phyloP scores from a whole-genome alignment of 2,797 vertebrate species.

The Cottoperca gobio region DNA sequence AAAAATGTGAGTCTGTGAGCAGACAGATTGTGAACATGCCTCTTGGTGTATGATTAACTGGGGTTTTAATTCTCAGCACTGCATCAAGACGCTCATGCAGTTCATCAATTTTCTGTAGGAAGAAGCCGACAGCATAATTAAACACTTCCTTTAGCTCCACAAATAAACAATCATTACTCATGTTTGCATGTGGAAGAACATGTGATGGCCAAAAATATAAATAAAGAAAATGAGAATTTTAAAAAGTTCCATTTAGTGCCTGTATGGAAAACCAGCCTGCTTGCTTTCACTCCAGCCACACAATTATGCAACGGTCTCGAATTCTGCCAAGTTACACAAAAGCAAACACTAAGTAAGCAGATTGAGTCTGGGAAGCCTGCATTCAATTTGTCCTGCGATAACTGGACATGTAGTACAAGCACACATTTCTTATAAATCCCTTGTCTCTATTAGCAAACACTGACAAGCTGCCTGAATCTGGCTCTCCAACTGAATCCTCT shows the following conservation, averaged over 20 bases:
- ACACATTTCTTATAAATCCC: conserved; percentile 44
- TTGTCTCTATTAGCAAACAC: conserved; percentile 57
- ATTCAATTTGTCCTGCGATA: conserved; percentile 54
- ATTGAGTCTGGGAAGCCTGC: conserved; percentile 51
- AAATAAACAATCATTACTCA: conserved; percentile 74
- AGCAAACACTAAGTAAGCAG: conserved; percentile 64
- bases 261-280: conserved; percentile 26
- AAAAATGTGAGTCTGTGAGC: conserved; percentile 12
- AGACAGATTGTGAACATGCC: conserved; percentile 38
- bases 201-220: conserved; percentile 19
- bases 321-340: conserved; percentile 72
- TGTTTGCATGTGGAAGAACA: conserved; percentile 46
- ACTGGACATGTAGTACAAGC: conserved; percentile 50
- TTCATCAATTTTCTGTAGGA: conserved; percentile 67
- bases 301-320: conserved; percentile 40
- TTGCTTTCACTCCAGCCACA: conserved; percentile 42
- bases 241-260: conserved; percentile 29
- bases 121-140: conserved; percentile 71
- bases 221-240: conserved; percentile 31
- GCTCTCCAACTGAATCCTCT: conserved; percentile 20
- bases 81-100: conserved; percentile 57
- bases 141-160: conserved; percentile 66
- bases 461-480: conserved; percentile 30
- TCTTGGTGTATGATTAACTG: conserved; percentile 62
- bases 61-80: conserved; percentile 59